Evolutionary conservation across 1,140 invertebrate genomes (phyloP), one percentile per base, ranked within the genome.

Genomic region (Drosophila pruinosa): DNA sequence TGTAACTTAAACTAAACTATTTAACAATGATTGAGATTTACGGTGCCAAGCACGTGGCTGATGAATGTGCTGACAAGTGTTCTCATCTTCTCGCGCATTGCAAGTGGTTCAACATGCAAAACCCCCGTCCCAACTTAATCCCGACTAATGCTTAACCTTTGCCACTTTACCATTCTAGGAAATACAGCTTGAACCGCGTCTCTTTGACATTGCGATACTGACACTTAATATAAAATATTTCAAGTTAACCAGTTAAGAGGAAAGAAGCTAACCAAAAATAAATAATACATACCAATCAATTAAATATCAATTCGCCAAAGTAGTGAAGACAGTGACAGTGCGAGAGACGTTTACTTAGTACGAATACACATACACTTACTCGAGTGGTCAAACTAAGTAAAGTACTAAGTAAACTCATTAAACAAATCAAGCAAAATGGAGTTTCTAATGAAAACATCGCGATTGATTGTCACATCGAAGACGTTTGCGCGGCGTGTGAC

Each of bases 361-460:
- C 19, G n/a, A 26, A 21, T 24, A 8, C 24, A 21, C 61, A 10
- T 17, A n/a, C 4, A 15, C 0, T 14, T 26, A 41, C 21, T 39
- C 17, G 15, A 17, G 21, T 38, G 43, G 15, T 61, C 3, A 19
- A 61, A 45, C 12, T 47, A 8, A 59, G n/a, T 38, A 31, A 56
- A 69, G 15, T 24, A 14, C 6, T 15, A 48, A 34, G 12, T n/a
- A 14, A 22, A 41, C 6, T 41, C 21, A 17, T 22, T n/a, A 26
- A 14, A 36, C 4, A 50, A 62, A 38, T 17, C 54, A 4, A 19
- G 26, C 54, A 80, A 72, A 72, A 91, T 91, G 89, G 89, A 91
- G 70, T 91, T 90, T 69, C 68, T 91, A 77, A 83, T 91, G 65
- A 91, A 91, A 90, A 90, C 89, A 57, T 91, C 89, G 65, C 86